Percentiles rank a stretch among this genome's conserved stretches.
These are phyloP conservation scores for Vespertilio murinus DNA, from an alignment of 2,797 vertebrate genomes.

Conservation along the genomic window DNA sequence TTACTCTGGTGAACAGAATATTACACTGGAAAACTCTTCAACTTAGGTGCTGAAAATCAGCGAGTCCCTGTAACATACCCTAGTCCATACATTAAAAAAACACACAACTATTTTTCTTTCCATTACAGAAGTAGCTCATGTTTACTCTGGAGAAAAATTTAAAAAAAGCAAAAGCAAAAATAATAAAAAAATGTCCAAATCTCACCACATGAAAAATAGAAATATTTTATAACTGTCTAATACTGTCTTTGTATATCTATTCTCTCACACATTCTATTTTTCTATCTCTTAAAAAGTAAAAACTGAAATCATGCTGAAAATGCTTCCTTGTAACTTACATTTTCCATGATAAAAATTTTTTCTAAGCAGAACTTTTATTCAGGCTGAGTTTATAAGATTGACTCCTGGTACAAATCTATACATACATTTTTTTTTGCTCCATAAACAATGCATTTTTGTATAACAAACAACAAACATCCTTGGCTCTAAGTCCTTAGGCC, in stretches of 20 bases:
- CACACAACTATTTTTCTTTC: conserved; percentile 3
- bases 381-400: not conserved
- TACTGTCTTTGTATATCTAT: not conserved
- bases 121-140: conserved; percentile 9
- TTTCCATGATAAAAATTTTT: conserved; percentile 23
- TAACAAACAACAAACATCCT: not conserved
- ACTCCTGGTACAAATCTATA: not conserved
- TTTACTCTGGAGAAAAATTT: not conserved
- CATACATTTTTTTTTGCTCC: not conserved
- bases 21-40: conserved; percentile 75
- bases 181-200: not conserved
- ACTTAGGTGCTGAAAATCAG: conserved; percentile 81
- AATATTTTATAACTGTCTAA: not conserved
- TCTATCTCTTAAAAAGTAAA: not conserved
- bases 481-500: not conserved
- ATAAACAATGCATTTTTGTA: not conserved
- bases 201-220: not conserved
- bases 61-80: conserved; percentile 75
- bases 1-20: conserved; percentile 58
- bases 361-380: not conserved
- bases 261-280: not conserved
- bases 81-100: not conserved
- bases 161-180: conserved; percentile 12
- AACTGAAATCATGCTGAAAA: not conserved
- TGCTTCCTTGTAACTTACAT: not conserved